A percentile compares a stretch with the other conserved stretches of the same genome.
These are phyloP conservation scores for Copsychus sechellarum DNA, from an alignment of 2,113 vertebrate species.

Conservation along the genomic window DNA sequence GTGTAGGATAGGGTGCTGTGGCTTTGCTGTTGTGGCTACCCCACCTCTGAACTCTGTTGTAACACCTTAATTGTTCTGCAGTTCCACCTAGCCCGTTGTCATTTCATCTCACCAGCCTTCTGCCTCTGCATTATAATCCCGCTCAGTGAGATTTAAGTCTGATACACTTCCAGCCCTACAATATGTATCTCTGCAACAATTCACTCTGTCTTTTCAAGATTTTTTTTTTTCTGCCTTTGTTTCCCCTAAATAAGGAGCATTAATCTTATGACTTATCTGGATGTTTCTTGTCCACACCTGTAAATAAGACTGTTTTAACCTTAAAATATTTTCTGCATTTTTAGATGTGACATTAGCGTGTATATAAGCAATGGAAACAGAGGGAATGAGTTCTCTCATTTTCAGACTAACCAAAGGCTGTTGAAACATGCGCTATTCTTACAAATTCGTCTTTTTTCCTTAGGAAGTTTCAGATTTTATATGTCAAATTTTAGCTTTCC, in stretches of 20 bases:
- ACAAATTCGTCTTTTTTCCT: background rate
- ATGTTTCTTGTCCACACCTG: background rate
- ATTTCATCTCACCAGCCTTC: background rate
- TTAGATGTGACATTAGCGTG: background rate
- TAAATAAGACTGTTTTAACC: background rate
- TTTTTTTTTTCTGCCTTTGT: background rate
- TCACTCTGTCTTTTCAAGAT: background rate
- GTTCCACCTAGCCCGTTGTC: background rate
- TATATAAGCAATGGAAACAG: background rate
- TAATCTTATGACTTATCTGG: background rate
- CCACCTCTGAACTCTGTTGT: background rate
- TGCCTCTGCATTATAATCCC: background rate
- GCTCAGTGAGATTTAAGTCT: background rate
- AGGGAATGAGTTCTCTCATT: background rate
- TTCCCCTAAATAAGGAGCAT: background rate
- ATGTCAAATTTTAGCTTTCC: background rate
- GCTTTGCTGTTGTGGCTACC: background rate
- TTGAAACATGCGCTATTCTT: background rate
- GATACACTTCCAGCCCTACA: background rate
- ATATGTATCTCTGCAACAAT: background rate
- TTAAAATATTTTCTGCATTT: background rate
- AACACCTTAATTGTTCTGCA: background rate
- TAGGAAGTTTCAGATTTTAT: background rate
- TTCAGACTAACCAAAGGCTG: background rate
- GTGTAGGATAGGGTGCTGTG: background rate